Conservation (phyloP, 2,113 vertebrate genomes). For the Xenopus tropicalis region UCB_Xtro_10.0 CM004451.2:2556501-2557000, state of each 20-base stretch:
- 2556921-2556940: no score
- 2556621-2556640: no score
- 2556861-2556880: not conserved
- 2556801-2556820: not conserved
- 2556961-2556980: constrained; percentile 81
- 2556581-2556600: no score
- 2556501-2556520: no score
- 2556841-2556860: not conserved
- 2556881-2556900: not conserved
- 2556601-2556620: not conserved
- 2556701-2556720: no score
- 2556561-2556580: no score
- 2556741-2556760: no score
- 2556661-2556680: no score
- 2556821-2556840: not conserved
- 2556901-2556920: not conserved
- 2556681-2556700: not conserved
- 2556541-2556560: no score
- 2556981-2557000: constrained; percentile 75
- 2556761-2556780: not conserved
- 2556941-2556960: constrained; percentile 64
- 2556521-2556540: not conserved
- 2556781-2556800: not conserved
- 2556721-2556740: no score
- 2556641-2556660: no score